phyloP scores from a whole-genome alignment of 2,888 invertebrate genomes.

The Eumacrocentrus americanus region DNA sequence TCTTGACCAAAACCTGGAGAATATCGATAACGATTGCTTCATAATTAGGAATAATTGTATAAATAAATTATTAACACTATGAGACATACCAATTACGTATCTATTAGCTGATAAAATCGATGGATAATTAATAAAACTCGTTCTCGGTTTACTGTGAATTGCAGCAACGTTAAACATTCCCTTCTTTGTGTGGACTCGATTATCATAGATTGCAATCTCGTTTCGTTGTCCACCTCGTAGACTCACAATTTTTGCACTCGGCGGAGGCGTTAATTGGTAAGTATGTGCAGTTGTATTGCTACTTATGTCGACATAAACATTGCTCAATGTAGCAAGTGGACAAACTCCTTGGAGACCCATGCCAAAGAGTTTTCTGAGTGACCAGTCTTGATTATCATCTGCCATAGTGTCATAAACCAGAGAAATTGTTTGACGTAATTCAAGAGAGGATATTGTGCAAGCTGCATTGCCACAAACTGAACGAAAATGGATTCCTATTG shows the following conservation, averaged over 20 bases:
- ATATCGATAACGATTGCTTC: not conserved
- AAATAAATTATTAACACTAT: not conserved
- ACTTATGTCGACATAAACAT: slow-evolving; percentile 81
- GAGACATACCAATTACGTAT: slow-evolving; percentile 68
- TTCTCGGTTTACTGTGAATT: slow-evolving; percentile 63
- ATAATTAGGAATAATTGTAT: slow-evolving; percentile 1
- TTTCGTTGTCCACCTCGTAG: slow-evolving; percentile 73
- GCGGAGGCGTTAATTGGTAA: slow-evolving; percentile 71
- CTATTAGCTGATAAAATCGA: slow-evolving; percentile 80
- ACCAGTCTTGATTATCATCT: slow-evolving; percentile 73
- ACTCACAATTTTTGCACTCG: slow-evolving; percentile 67
- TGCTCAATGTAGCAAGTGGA: slow-evolving; percentile 78
- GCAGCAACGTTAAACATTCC: slow-evolving; percentile 75
- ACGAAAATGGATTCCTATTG: slow-evolving; percentile 83
- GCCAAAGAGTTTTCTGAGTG: slow-evolving; percentile 84
- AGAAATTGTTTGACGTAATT: slow-evolving; percentile 84
- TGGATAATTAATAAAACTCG: slow-evolving; percentile 66
- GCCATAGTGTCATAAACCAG: slow-evolving; percentile 81
- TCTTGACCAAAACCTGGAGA: slow-evolving; percentile 85
- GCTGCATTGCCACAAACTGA: slow-evolving; percentile 72
- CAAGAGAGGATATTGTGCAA: slow-evolving; percentile 72
- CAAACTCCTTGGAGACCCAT: slow-evolving; percentile 83
- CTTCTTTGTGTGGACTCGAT: slow-evolving; percentile 61
- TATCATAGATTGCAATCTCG: slow-evolving; percentile 75
- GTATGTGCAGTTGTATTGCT: slow-evolving; percentile 66